Evolutionary conservation across 2,888 invertebrate genomes (phyloP), one percentile per base, ranked within the genome.

Genomic region (Stenchaetothrips biformis): DNA sequence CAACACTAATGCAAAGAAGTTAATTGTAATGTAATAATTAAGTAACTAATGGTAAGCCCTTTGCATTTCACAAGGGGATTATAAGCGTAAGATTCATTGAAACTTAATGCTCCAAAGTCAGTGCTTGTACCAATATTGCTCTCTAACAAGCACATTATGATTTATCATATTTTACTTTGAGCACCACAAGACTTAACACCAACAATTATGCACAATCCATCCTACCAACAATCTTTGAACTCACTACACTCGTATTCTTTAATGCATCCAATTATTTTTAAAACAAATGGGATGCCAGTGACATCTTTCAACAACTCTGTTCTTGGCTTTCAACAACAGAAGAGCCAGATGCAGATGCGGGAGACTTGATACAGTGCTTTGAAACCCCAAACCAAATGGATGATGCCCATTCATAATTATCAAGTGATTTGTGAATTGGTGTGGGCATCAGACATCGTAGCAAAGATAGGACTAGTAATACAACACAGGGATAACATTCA

Each of bases 11-110:
- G 67, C 67, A 74, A 74, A n/a, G 25, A 74, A 21, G 11, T 74
- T 74, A 53, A 74, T 59, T 18, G 59, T 74, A 74, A 25, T 37
- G 37, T 74, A 74, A 74, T 25, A 74, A 74, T 74, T 74, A 74
- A 74, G 67, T 74, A 74, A 74, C 67, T 74, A 74, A 74, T 74
- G 67, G 67, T 74, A 74, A 74, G 21, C 67, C 67, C 67, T 25
- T 25, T 74, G 67, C 25, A 74, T 9, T 25, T 74, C 25, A 25
- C 67, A 74, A 25, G 25, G 67, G 67, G 25, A 74, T 74, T 74
- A 74, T 74, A 74, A 74, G 67, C 67, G 67, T 74, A 74, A 74
- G 67, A 74, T 74, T 74, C 67, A 74, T 74, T 74, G 67, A 74
- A 74, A 74, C 67, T 25, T 74, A 11, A 74, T 74, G 67, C 67